Evolutionary conservation across 2,113 vertebrate species (phyloP).

Genomic region (Bothrops jararaca): DNA sequence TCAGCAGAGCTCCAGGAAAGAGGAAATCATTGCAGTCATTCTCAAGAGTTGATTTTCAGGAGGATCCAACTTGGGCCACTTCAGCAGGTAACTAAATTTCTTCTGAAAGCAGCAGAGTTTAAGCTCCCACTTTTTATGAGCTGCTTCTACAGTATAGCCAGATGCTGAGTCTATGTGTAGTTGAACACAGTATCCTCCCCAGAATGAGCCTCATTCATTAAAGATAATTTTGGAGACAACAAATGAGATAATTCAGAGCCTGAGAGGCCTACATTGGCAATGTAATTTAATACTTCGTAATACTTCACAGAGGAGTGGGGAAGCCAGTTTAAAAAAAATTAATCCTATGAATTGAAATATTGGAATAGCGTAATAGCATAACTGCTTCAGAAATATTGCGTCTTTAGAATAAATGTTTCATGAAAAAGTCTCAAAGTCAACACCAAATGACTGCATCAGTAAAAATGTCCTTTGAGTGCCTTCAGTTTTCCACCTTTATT

Average conservation of each 20-base stretch:
- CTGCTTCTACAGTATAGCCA: neutral
- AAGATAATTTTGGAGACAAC: neutral
- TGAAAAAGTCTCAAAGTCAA: neutral
- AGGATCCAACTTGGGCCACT: neutral
- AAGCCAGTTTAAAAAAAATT: neutral
- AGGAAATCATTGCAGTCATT: neutral
- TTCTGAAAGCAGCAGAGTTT: neutral
- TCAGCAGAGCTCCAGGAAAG: neutral
- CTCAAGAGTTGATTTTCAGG: neutral
- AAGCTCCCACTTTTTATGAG: neutral
- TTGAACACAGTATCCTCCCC: neutral
- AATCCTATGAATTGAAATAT: neutral
- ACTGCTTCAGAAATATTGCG: neutral
- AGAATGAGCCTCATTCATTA: neutral
- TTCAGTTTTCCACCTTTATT: neutral
- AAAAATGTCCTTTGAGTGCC: neutral
- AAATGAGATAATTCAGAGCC: neutral
- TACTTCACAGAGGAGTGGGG: too few relatives aligned
- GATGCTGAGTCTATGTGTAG: neutral
- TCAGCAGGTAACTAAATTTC: neutral
- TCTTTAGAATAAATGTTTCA: neutral
- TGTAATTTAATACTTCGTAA: too few relatives aligned
- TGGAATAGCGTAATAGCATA: neutral
- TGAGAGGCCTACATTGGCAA: neutral
- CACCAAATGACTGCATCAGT: neutral